Percentiles rank a stretch among this genome's conserved stretches.
phyloP scores from a whole-genome alignment of 2,888 invertebrate genomes.

The Odontocolon sp. region DNA sequence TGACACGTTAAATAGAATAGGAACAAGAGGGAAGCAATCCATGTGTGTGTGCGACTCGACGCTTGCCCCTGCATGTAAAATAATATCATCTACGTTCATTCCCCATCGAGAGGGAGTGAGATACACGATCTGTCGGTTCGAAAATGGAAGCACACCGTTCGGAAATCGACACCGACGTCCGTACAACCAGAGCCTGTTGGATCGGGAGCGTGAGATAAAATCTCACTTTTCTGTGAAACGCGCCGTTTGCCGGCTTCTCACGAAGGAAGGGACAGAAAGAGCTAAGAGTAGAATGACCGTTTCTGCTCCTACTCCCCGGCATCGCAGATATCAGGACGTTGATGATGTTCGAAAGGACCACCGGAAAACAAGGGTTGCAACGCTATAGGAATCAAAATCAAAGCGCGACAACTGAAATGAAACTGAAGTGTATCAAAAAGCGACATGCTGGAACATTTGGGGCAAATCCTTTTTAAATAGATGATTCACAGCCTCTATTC shows the following conservation, averaged over 20 bases:
- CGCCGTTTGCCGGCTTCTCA: conserved; percentile 59
- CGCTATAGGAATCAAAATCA: conserved; percentile 28
- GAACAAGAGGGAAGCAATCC: conserved; percentile 31
- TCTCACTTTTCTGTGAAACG: conserved; percentile 72
- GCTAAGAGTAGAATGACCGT: conserved; percentile 35
- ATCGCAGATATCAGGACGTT: conserved; percentile 27
- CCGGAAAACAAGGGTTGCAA: conserved; percentile 15
- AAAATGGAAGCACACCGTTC: conserved; percentile 65
- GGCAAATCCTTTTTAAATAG: too few relatives aligned
- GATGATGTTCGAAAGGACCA: conserved; percentile 43
- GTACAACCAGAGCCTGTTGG: conserved; percentile 61
- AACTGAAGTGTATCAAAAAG: too few relatives aligned
- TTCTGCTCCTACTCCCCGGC: not conserved
- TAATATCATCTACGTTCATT: conserved; percentile 68
- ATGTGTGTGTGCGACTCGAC: conserved; percentile 29
- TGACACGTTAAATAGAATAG: conserved; percentile 67
- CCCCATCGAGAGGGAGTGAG: conserved; percentile 51
- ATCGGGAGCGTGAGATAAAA: conserved; percentile 71
- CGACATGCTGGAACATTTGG: too few relatives aligned
- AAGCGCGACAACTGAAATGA: conserved; percentile 23
- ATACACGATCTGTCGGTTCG: conserved; percentile 60
- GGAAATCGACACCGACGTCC: conserved; percentile 71
- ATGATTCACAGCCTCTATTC: conserved; percentile 13
- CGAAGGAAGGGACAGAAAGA: conserved; percentile 46
- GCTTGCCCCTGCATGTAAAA: conserved; percentile 67